Percentiles rank a stretch among this genome's conserved stretches.
Evolutionary conservation across 2,888 invertebrate genomes (phyloP).

Genomic region (Polietes domitor): DNA sequence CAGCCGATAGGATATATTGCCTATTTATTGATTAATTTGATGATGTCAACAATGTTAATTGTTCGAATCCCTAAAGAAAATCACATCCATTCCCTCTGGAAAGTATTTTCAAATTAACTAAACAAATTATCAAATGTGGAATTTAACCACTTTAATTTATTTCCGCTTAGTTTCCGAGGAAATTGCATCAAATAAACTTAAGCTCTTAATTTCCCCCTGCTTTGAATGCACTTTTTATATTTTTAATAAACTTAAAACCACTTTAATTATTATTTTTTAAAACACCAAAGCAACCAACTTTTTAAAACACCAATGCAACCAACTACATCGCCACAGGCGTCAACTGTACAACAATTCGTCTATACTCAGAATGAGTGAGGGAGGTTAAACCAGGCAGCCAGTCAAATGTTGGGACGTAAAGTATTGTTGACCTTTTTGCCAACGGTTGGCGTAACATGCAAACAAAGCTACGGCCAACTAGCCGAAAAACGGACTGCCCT

Average conservation of each 20-base stretch:
- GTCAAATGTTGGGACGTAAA: not conserved
- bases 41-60: too few species aligned
- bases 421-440: constrained; percentile 13
- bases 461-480: constrained; percentile 5
- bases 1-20: too few species aligned
- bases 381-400: too few species aligned
- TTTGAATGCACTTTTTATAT: not conserved
- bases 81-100: too few species aligned
- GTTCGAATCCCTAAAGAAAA: too few species aligned
- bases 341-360: not conserved
- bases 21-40: too few species aligned
- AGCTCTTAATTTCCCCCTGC: not conserved
- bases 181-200: not conserved
- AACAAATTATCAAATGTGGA: too few species aligned
- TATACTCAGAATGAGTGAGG: too few species aligned
- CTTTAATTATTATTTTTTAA: constrained; percentile 21
- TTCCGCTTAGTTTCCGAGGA: too few species aligned
- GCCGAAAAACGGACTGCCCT: constrained; percentile 5
- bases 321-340: not conserved
- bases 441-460: not conserved
- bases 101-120: too few species aligned
- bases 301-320: not conserved
- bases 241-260: constrained; percentile 21
- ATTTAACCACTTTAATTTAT: too few species aligned
- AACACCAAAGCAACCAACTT: not conserved